A percentile compares a stretch with the other conserved stretches of the same genome.
phyloP scores from a whole-genome alignment of 1,140 invertebrate genomes.

The Acromyrmex echinatior region DNA sequence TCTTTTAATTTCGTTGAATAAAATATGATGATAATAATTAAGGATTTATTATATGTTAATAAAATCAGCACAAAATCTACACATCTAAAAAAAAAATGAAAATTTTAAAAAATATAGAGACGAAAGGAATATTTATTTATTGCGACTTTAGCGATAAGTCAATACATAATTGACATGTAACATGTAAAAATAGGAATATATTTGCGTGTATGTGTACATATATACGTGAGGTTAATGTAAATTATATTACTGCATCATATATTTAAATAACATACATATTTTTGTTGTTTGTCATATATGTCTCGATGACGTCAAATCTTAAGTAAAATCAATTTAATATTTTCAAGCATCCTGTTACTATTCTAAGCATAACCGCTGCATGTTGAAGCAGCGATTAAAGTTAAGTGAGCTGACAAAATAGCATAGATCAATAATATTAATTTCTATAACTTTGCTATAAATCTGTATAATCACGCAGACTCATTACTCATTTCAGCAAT shows the following conservation, averaged over 20 bases:
- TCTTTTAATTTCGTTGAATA: neutral
- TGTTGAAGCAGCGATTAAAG: neutral
- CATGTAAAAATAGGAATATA: no score
- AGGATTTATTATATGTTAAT: neutral
- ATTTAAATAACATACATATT: neutral
- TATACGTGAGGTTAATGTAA: neutral
- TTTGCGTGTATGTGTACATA: neutral
- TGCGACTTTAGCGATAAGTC: neutral
- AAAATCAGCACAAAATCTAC: neutral
- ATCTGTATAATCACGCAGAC: neutral
- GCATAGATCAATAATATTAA: neutral
- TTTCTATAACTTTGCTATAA: neutral
- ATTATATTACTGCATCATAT: neutral
- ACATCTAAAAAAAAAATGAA: neutral
- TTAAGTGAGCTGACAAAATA: neutral
- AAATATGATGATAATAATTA: neutral
- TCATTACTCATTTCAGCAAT: slow-evolving; percentile 42
- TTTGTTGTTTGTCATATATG: neutral
- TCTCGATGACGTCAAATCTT: neutral
- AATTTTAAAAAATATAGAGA: neutral
- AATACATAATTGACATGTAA: neutral
- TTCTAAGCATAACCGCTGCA: neutral
- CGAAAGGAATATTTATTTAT: neutral
- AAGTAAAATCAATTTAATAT: slow-evolving; percentile 26
- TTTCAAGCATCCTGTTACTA: neutral